phyloP scores from a whole-genome alignment of 2,797 vertebrate species.

The Thaleichthys pacificus region DNA sequence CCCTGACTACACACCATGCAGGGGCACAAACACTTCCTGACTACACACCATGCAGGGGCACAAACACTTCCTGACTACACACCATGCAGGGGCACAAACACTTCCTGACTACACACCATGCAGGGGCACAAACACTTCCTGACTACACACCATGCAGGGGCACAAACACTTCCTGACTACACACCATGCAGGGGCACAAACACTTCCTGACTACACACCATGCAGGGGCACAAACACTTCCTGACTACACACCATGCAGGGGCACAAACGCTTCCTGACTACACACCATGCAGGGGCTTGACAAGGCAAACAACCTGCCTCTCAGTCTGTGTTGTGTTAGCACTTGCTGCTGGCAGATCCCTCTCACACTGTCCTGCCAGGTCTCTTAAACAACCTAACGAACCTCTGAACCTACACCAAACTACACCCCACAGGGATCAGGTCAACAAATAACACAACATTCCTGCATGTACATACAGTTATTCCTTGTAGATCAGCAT shows the following conservation, averaged over 20 bases:
- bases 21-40: conserved; percentile 30
- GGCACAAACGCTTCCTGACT: no score
- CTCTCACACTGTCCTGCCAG: conserved; percentile 2
- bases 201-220: conserved; percentile 34
- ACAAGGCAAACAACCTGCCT: conserved; percentile 29
- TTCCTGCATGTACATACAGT: background rate
- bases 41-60: no score
- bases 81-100: no score
- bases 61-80: conserved; percentile 36
- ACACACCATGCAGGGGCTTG: conserved; percentile 2
- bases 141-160: no score
- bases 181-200: no score
- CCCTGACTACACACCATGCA: no score
- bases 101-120: no score
- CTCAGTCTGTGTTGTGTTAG: conserved; percentile 23
- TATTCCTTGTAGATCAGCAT: background rate
- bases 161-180: conserved; percentile 33
- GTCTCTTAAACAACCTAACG: conserved; percentile 19
- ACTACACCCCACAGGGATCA: background rate
- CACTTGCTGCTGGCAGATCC: conserved; percentile 25
- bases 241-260: conserved; percentile 19
- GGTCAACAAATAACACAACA: background rate
- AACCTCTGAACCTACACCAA: conserved; percentile 3
- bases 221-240: conserved; percentile 31
- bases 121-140: conserved; percentile 31